Percentiles rank a stretch among this genome's conserved stretches.
These are phyloP conservation scores for Prionailurus viverrinus DNA, from an alignment of 2,113 vertebrate species.

Conservation along the genomic window DNA sequence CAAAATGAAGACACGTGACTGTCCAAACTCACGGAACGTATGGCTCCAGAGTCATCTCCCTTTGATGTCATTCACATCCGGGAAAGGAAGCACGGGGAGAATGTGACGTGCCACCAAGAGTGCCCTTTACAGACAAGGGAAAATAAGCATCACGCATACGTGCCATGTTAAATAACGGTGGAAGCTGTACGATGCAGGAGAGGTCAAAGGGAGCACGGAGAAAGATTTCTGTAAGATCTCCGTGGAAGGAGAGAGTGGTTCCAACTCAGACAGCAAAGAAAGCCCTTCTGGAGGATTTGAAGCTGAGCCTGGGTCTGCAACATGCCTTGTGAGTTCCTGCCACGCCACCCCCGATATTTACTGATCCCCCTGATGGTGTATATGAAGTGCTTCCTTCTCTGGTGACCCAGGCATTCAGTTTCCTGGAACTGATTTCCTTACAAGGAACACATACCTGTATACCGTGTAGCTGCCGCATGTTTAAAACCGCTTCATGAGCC, in stretches of 20 bases:
- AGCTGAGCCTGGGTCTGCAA: not conserved
- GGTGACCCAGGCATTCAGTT: no score
- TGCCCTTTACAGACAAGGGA: not conserved
- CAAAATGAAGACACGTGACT: not conserved
- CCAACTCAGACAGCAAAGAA: not conserved
- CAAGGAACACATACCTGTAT: not conserved
- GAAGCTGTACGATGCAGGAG: no score
- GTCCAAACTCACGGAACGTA: rapidly evolving
- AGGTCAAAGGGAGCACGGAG: rapidly evolving
- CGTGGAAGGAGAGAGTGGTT: no score
- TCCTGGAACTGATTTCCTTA: not conserved
- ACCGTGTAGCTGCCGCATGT: not conserved
- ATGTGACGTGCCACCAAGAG: rapidly evolving
- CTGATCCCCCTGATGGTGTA: rapidly evolving
- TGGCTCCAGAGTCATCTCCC: rapidly evolving
- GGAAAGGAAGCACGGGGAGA: rapidly evolving
- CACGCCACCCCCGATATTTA: rapidly evolving
- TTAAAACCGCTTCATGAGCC: not conserved
- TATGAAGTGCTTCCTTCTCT: rapidly evolving
- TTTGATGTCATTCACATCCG: not conserved
- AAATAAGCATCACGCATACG: rapidly evolving
- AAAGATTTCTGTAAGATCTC: not conserved
- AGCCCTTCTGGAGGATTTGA: not conserved
- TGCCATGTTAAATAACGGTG: rapidly evolving
- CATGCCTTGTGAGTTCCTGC: not conserved